Percentiles rank a stretch among this genome's conserved stretches.
Evolutionary conservation across 2,113 vertebrate species (phyloP).

Genomic region (Mungos mungo): DNA sequence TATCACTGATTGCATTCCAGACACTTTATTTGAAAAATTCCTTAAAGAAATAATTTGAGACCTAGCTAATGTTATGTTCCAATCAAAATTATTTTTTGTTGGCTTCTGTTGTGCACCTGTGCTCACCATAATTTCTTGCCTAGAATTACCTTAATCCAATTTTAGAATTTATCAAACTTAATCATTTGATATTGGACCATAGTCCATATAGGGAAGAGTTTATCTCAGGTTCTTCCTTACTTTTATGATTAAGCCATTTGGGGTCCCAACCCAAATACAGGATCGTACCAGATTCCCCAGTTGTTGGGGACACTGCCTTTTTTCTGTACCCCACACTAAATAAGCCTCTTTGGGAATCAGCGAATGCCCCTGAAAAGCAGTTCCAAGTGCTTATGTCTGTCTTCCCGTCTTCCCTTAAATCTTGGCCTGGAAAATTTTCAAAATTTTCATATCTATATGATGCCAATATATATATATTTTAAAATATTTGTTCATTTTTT

Average conservation of each 20-base stretch:
- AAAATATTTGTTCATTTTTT: not conserved
- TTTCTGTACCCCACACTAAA: not conserved
- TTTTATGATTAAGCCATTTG: not conserved
- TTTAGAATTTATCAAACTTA: not conserved
- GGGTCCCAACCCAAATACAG: not conserved
- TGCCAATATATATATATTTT: not conserved
- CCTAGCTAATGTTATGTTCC: not conserved
- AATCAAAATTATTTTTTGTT: slow-evolving; percentile 1
- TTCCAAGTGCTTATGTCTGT: not conserved
- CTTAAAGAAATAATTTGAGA: not conserved
- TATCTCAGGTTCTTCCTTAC: not conserved
- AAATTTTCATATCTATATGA: not conserved
- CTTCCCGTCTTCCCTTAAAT: not conserved
- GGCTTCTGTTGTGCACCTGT: not conserved
- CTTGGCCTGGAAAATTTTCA: not conserved
- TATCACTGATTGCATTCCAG: not conserved
- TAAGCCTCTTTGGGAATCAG: not conserved
- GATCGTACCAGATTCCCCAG: not conserved
- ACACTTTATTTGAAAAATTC: not conserved
- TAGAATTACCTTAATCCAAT: not conserved
- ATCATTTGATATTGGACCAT: not conserved
- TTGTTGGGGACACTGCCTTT: not conserved
- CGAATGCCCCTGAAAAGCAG: not conserved
- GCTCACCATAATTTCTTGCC: not conserved
- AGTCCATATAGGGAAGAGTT: not conserved